phyloP scores from a whole-genome alignment of 2,888 invertebrate genomes.

The Apamea crenata region DNA sequence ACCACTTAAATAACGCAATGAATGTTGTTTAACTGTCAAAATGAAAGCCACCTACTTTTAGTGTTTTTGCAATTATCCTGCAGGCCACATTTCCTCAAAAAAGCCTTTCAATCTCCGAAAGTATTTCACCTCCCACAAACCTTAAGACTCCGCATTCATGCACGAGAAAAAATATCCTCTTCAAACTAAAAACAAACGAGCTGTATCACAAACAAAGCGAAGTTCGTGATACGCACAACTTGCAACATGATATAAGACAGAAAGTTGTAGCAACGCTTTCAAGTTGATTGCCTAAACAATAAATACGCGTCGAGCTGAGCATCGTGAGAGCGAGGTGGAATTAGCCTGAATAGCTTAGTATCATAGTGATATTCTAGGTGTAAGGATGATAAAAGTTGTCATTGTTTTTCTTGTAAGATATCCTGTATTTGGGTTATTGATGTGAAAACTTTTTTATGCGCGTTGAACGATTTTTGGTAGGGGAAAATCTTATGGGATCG shows the following conservation, averaged over 20 bases:
- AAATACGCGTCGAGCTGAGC: conserved; percentile 75
- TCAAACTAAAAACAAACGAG: conserved; percentile 69
- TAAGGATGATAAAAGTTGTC: neutral
- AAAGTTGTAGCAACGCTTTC: conserved; percentile 76
- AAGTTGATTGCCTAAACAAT: conserved; percentile 85
- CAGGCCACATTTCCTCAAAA: neutral
- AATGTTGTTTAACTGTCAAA: neutral
- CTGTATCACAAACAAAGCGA: conserved; percentile 66
- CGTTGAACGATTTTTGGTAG: neutral
- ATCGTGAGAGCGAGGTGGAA: conserved; percentile 38
- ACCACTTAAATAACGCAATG: neutral
- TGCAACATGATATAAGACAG: conserved; percentile 51
- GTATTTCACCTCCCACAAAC: conserved; percentile 24
- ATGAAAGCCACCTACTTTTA: no score
- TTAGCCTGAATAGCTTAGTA: conserved; percentile 26
- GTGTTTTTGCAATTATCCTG: neutral
- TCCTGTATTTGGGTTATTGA: neutral
- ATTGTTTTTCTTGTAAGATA: neutral
- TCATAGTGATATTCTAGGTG: neutral
- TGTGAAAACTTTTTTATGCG: neutral
- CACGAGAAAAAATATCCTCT: conserved; percentile 57
- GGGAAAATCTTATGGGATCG: neutral
- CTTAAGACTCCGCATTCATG: conserved; percentile 31
- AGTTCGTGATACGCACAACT: conserved; percentile 63
- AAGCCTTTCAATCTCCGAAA: conserved; percentile 11